These are phyloP conservation scores for Ceratina calcarata DNA, from an alignment of 1,140 invertebrate genomes.

Conservation along the genomic window DNA sequence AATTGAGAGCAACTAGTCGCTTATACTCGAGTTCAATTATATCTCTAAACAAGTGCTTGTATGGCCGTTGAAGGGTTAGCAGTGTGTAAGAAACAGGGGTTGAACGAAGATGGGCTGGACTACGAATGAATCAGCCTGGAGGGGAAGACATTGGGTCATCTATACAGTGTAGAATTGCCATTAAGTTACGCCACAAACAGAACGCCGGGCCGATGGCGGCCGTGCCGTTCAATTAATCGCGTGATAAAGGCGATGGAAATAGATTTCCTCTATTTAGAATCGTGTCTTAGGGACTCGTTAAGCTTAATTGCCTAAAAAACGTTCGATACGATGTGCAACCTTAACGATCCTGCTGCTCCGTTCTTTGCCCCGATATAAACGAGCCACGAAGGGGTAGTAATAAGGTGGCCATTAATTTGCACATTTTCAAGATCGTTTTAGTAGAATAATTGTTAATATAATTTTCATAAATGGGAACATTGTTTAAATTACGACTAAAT, in stretches of 20 bases:
- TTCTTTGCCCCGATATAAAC: not conserved
- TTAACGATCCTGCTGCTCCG: not conserved
- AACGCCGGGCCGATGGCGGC: slow-evolving; percentile 30
- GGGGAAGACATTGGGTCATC: slow-evolving; percentile 52
- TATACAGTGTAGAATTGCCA: slow-evolving; percentile 53
- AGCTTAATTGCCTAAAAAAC: slow-evolving; percentile 5
- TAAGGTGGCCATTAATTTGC: too few species aligned
- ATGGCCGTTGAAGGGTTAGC: slow-evolving; percentile 21
- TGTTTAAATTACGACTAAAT: too few species aligned
- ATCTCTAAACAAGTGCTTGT: slow-evolving; percentile 46
- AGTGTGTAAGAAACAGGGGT: slow-evolving; percentile 24
- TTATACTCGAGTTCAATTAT: not conserved
- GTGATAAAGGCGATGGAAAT: slow-evolving; percentile 22
- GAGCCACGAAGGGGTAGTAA: too few species aligned
- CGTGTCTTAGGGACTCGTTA: slow-evolving; percentile 3
- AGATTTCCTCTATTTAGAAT: slow-evolving; percentile 32
- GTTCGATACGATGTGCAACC: slow-evolving; percentile 1
- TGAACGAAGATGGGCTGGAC: slow-evolving; percentile 26
- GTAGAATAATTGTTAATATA: too few species aligned
- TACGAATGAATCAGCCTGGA: slow-evolving; percentile 50
- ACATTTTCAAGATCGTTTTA: too few species aligned
- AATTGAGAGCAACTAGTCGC: too few species aligned
- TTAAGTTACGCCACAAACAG: slow-evolving; percentile 63
- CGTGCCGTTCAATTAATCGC: slow-evolving; percentile 67
- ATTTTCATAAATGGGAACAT: too few species aligned